These are phyloP conservation scores for Epinephelus lanceolatus DNA, from an alignment of 2,113 vertebrate species.

Conservation along the genomic window DNA sequence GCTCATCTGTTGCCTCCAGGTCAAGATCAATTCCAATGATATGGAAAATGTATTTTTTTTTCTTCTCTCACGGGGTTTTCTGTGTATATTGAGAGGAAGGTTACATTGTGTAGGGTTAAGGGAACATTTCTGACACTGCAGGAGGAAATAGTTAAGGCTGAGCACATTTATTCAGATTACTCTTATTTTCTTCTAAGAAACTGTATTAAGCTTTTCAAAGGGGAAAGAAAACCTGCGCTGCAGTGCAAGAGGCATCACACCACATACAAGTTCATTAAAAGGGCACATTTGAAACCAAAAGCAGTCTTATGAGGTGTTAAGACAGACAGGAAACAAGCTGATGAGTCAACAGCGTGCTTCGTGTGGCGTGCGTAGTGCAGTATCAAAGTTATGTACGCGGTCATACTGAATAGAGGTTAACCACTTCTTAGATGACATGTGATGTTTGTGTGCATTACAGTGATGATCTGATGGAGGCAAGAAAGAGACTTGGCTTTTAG, in stretches of 20 bases:
- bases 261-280: neutral
- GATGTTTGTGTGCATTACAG: no score
- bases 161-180: neutral
- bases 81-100: neutral
- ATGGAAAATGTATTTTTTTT: constrained; percentile 10
- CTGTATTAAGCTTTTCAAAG: neutral
- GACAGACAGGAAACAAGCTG: neutral
- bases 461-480: no score
- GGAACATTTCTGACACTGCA: neutral
- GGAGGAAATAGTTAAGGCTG: neutral
- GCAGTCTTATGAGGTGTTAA: neutral
- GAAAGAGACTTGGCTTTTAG: no score
- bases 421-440: no score
- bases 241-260: neutral
- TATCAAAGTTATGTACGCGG: neutral
- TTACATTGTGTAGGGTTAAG: neutral
- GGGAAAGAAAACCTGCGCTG: neutral
- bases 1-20: constrained; percentile 12
- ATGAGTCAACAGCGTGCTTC: no score
- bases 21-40: constrained; percentile 38
- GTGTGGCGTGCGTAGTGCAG: neutral
- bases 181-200: neutral
- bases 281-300: neutral
- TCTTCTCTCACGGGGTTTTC: neutral
- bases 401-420: neutral